These are phyloP conservation scores for Platichthys stellatus DNA, from an alignment of 2,113 vertebrate species.

Conservation along the genomic window DNA sequence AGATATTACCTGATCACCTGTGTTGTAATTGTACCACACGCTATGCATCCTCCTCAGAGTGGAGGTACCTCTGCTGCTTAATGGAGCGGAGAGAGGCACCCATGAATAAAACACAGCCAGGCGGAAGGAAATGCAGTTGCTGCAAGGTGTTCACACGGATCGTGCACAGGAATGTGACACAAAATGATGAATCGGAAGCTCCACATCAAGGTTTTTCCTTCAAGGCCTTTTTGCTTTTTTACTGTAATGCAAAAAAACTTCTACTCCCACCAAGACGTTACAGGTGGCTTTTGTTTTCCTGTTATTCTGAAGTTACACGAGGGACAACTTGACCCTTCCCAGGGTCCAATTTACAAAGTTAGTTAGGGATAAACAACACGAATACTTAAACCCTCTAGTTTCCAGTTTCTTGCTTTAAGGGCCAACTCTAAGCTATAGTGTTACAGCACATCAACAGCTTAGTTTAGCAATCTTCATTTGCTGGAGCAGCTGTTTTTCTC, in stretches of 20 bases:
- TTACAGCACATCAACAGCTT: not conserved
- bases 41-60: constrained; percentile 26
- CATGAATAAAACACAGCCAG: constrained; percentile 70
- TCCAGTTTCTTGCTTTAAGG: constrained; percentile 41
- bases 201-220: not conserved
- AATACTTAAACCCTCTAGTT: constrained; percentile 16
- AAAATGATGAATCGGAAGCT: constrained; percentile 61
- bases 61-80: constrained; percentile 52
- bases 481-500: not conserved
- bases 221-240: constrained; percentile 20
- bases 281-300: constrained; percentile 27
- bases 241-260: constrained; percentile 43
- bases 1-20: constrained; percentile 20
- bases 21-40: constrained; percentile 36
- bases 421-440: not conserved
- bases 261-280: not conserved
- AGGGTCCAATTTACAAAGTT: constrained; percentile 13
- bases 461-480: not conserved
- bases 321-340: constrained; percentile 49
- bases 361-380: constrained; percentile 8
- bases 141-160: constrained; percentile 68
- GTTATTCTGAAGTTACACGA: constrained; percentile 11
- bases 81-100: constrained; percentile 63
- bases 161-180: constrained; percentile 67
- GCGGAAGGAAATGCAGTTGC: constrained; percentile 60